phyloP scores from a whole-genome alignment of 2,797 vertebrate genomes.

The Catamblyrhynchus diadema region DNA sequence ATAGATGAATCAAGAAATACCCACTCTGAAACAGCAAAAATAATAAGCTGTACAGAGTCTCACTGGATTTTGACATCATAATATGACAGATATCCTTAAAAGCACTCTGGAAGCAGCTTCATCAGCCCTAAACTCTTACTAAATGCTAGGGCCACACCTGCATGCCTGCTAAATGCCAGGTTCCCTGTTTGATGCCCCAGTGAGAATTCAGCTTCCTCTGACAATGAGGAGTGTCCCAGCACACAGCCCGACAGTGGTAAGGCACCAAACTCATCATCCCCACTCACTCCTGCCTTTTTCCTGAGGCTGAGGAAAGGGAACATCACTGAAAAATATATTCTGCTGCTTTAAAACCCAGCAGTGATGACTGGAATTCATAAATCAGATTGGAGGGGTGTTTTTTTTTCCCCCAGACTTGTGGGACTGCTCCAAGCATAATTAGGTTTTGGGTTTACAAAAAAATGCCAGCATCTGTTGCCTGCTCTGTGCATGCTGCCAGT shows the following conservation, averaged over 20 bases:
- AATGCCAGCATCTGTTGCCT: constrained; percentile 62
- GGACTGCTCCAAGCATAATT: constrained; percentile 63
- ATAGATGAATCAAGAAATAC: not conserved
- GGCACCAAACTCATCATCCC: not conserved
- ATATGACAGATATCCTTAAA: not conserved
- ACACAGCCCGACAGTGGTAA: fast-evolving
- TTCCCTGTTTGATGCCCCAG: not conserved
- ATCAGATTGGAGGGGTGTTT: not conserved
- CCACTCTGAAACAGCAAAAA: not conserved
- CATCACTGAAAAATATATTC: not conserved
- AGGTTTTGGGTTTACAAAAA: constrained; percentile 65
- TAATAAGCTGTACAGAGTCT: not conserved
- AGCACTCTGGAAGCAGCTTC: not conserved
- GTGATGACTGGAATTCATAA: constrained; percentile 29
- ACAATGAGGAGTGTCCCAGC: fast-evolving
- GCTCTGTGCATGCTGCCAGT: constrained; percentile 14
- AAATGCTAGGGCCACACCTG: not conserved
- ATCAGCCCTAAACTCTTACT: not conserved
- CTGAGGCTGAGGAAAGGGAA: not conserved
- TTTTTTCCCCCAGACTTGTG: not conserved
- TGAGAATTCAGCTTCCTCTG: not conserved
- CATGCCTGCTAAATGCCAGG: not conserved
- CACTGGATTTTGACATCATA: not conserved
- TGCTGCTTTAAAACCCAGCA: constrained; percentile 11
- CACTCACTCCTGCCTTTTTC: not conserved